Percentiles rank a stretch among this genome's conserved stretches.
Conservation (phyloP, 2,888 invertebrate species). For the Lycia hirtaria region DNA sequence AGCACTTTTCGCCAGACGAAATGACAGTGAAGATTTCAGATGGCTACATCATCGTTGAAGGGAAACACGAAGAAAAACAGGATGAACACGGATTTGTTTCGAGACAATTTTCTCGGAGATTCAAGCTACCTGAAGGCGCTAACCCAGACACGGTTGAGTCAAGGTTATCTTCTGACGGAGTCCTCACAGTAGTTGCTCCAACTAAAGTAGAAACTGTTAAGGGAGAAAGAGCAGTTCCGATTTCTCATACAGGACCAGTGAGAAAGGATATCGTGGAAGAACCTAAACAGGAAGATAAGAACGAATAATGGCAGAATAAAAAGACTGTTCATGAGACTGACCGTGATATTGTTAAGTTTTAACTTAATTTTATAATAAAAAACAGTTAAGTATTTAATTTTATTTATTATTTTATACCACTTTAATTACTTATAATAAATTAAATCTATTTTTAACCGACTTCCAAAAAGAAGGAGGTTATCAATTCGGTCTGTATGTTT, state of each 20-base stretch:
- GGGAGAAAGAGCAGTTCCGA: constrained; percentile 84
- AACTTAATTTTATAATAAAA: constrained; percentile 4
- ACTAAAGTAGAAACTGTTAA: constrained; percentile 56
- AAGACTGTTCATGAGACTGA: constrained; percentile 38
- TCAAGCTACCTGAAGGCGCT: constrained; percentile 89
- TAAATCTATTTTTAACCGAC: too few species aligned
- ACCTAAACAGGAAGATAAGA: constrained; percentile 31
- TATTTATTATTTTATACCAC: neutral
- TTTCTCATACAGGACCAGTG: constrained; percentile 85
- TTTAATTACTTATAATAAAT: too few species aligned
- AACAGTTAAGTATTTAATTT: neutral
- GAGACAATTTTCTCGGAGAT: constrained; percentile 89
- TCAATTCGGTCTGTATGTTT: too few species aligned
- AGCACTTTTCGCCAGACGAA: constrained; percentile 91
- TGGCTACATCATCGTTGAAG: constrained; percentile 89
- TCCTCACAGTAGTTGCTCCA: constrained; percentile 89
- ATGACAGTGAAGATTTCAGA: constrained; percentile 90
- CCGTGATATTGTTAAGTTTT: constrained; percentile 5
- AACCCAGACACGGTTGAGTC: constrained; percentile 90
- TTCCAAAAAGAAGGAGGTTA: too few species aligned
- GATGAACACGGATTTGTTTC: constrained; percentile 91
- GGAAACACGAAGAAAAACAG: constrained; percentile 91
- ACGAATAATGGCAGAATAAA: constrained; percentile 7
- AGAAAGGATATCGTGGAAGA: constrained; percentile 62
- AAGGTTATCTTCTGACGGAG: constrained; percentile 91